Evolutionary conservation across 1,140 invertebrate genomes (phyloP), one percentile per base, ranked within the genome.

Genomic region (Aphidius gifuensis): DNA sequence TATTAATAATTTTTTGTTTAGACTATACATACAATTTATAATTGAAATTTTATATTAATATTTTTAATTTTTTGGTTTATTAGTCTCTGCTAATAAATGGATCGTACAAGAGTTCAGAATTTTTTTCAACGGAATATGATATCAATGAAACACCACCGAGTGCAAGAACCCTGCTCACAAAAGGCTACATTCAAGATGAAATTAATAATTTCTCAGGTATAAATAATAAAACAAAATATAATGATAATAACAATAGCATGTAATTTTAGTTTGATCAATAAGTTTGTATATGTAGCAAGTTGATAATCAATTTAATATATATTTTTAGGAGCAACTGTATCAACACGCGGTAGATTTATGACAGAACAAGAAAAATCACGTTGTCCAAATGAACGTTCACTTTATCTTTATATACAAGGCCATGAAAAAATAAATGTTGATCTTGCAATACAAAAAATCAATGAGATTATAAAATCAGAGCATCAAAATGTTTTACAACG

Each of bases 381-480:
- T 46, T 84, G 76, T 67, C 77, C 82, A 39, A 81, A 85, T 65
- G 85, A 87, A 62, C 76, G 85, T 64, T 81, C 86, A 54, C 74
- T 88, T 45, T 86, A 87, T 69, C 76, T 88, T 57, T 84, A 83
- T 67, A 83, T 88, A 65, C 86, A 87, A 71, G 86, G 84, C 43
- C 81, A 85, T 56, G 75, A 74, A 42, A 84, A 86, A 73, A 81
- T 85, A 60, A 82, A 83, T 71, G 79, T 88, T 62, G 83, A 86
- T 71, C 75, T 85, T 77, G 86, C 85, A 61, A 81, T 86, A 62
- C 77, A 83, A 63, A 83, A 83, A 72, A 86, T 87, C 53, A 82
- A 85, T 70, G 85, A 87, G 71, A 85, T 87, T 38, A 86, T 87
- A 58, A 79, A 83, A 67, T 78, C 74, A 64, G 79, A 80, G 66